Base-by-base conservation (phyloP, 2,888 invertebrate genomes). In the Athetis lepigone region DNA sequence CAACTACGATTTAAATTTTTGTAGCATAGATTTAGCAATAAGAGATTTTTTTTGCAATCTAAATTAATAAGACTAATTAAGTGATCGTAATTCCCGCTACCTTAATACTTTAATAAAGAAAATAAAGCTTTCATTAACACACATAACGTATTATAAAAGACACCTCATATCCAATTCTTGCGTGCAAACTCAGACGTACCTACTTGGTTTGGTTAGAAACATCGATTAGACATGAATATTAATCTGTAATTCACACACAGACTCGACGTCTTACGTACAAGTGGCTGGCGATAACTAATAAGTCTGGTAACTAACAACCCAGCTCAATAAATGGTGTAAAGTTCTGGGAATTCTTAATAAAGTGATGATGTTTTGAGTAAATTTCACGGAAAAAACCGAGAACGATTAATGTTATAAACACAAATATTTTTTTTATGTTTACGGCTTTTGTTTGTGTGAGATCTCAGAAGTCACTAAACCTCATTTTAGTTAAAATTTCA, bases 381-480 rank as follows among this genome's bases (percentile, higher is more conserved):
- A 69, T 75, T 77, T 73, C 67, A 39, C 45, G 39, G 70, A 63
- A 67, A n/a, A 47, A 64, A 60, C 46, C 13, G 33, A 55, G 25
- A 63, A 21, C 49, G 59, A 70, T 75, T 70, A 63, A 64, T 71
- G 27, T 60, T 67, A 37, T 56, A 39, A 64, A 59, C 36, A 61
- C 47, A 60, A 59, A 37, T 19, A 19, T 13, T 33, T 43, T 42
- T 56, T 65, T 49, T 21, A 27, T 33, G 29, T 33, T 33, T 25
- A 11, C n/a, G 2, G 11, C 0, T 21, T 63, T 43, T 54, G n/a
- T 37, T 56, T 19, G 13, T 13, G n/a, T n/a, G n/a, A n/a, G n/a
- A n/a, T n/a, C n/a, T n/a, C n/a, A n/a, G n/a, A n/a, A n/a, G n/a
- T n/a, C n/a, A n/a, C n/a, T n/a, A n/a, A n/a, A n/a, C n/a, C n/a